Percentiles rank a stretch among this genome's conserved stretches.
Evolutionary conservation across 2,113 vertebrate genomes (phyloP).

Genomic region (Leucopsar rothschildi): DNA sequence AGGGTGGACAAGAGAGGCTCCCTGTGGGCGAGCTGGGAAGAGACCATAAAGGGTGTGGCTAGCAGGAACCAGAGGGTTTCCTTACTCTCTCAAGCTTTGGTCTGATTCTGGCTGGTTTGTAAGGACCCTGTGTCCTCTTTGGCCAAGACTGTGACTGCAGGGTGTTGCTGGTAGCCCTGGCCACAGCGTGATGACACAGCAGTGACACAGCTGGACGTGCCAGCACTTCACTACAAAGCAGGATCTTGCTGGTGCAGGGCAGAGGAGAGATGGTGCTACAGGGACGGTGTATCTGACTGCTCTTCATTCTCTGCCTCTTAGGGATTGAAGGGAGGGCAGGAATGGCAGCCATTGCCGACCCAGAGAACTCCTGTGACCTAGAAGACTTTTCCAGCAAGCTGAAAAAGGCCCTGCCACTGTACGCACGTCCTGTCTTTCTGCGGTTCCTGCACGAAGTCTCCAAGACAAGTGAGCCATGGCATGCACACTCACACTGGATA

Average conservation of each 20-base stretch:
- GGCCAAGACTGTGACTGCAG: not conserved
- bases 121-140: not conserved
- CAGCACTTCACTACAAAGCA: fast-evolving
- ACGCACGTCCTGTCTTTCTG: conserved; percentile 89
- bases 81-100: not conserved
- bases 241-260: not conserved
- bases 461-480: conserved; percentile 82
- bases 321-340: conserved; percentile 94
- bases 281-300: not conserved
- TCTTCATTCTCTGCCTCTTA: conserved; percentile 44
- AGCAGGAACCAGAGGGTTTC: not conserved
- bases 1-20: not conserved
- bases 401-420: conserved; percentile 86
- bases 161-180: not conserved
- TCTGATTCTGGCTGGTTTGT: not conserved
- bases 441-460: conserved; percentile 87
- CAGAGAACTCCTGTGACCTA: conserved; percentile 76
- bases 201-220: not conserved
- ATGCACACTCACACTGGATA: fast-evolving
- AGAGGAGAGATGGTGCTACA: not conserved
- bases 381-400: conserved; percentile 81
- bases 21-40: not conserved
- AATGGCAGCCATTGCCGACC: conserved; percentile 92
- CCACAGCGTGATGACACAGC: not conserved
- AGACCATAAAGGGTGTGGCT: not conserved